Evolutionary conservation across 2,888 invertebrate species (phyloP).

Genomic region (Hedychridium roseum): DNA sequence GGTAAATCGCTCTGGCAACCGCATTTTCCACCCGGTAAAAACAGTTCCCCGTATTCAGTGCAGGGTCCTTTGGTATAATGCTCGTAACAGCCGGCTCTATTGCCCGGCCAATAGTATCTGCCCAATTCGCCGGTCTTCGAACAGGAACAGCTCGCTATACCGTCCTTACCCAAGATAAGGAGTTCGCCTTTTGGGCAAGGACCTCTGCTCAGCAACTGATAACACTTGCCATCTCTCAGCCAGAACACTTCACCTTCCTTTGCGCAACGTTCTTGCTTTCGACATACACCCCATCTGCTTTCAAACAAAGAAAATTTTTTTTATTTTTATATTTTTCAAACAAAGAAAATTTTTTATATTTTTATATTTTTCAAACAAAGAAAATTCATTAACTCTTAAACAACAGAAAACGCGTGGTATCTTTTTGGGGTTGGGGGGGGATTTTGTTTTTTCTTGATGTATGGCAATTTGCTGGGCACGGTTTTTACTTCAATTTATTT

Average conservation of each 20-base stretch:
- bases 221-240: slow-evolving; percentile 81
- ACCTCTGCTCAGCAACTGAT: slow-evolving; percentile 75
- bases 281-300: slow-evolving; percentile 75
- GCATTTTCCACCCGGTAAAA: slow-evolving; percentile 77
- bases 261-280: slow-evolving; percentile 71
- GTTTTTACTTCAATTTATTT: no score
- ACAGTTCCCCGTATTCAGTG: slow-evolving; percentile 77
- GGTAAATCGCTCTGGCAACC: slow-evolving; percentile 77
- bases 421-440: no score
- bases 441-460: no score
- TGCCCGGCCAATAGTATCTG: slow-evolving; percentile 69
- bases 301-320: neutral
- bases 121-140: slow-evolving; percentile 65
- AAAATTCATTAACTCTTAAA: no score
- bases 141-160: slow-evolving; percentile 75
- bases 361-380: no score
- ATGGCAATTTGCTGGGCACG: no score
- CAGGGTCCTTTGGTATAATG: slow-evolving; percentile 85
- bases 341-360: no score
- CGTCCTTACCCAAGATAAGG: slow-evolving; percentile 69
- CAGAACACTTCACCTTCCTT: slow-evolving; percentile 76
- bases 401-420: no score
- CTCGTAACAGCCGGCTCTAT: slow-evolving; percentile 74
- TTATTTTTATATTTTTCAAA: no score
- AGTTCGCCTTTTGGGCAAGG: slow-evolving; percentile 81